These are phyloP conservation scores for Microplitis deprimator DNA, from an alignment of 2,888 invertebrate species.

Conservation along the genomic window DNA sequence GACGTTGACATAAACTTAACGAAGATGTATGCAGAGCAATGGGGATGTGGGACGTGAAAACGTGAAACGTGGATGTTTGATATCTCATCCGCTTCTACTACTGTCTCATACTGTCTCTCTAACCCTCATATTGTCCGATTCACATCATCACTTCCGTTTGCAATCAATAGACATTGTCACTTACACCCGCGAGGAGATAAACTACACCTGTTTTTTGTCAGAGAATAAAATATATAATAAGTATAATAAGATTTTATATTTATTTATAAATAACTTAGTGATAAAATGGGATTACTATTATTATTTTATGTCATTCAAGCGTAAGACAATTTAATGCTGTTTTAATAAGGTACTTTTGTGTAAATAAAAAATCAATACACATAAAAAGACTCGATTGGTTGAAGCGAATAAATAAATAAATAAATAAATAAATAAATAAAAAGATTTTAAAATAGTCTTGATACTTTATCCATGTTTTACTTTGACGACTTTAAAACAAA, in stretches of 20 bases:
- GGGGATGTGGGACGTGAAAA: background rate
- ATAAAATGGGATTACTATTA: background rate
- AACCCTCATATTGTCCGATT: background rate
- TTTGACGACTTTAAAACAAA: constrained; percentile 1
- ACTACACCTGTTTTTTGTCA: background rate
- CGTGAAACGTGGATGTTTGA: background rate
- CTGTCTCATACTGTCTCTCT: constrained; percentile 45
- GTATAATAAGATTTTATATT: background rate
- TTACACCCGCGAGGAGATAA: background rate
- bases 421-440: background rate
- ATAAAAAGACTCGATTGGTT: background rate
- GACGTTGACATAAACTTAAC: background rate
- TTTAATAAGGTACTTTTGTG: background rate
- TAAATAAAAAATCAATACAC: background rate
- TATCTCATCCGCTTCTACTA: background rate
- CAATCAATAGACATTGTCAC: background rate
- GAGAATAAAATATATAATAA: background rate
- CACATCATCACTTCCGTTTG: background rate
- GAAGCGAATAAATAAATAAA: background rate
- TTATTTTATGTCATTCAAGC: background rate
- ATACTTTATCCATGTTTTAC: background rate
- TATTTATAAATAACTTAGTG: background rate
- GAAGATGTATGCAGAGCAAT: background rate
- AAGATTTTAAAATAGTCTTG: background rate
- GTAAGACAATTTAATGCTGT: background rate